phyloP scores from a whole-genome alignment of 2,888 invertebrate genomes.

The Drosophila testacea region DNA sequence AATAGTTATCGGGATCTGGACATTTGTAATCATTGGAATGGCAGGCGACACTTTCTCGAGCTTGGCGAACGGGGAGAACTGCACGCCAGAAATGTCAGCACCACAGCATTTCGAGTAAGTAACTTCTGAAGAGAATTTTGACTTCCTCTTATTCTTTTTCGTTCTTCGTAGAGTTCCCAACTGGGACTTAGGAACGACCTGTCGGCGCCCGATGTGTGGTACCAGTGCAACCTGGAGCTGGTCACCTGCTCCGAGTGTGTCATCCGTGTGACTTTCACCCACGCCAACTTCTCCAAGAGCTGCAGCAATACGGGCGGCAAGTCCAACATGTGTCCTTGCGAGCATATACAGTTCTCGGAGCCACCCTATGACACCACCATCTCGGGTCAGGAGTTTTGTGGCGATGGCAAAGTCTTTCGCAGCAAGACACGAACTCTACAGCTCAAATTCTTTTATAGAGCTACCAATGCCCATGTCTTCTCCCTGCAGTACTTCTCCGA shows the following conservation, averaged over 20 bases:
- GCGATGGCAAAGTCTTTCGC: conserved; percentile 86
- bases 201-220: conserved; percentile 83
- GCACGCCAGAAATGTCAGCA: conserved; percentile 84
- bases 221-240: conserved; percentile 88
- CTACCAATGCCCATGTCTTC: conserved; percentile 87
- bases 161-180: conserved; percentile 55
- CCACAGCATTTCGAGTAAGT: conserved; percentile 83
- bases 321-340: conserved; percentile 86
- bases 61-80: conserved; percentile 85
- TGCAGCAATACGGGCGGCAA: conserved; percentile 81
- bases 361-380: conserved; percentile 88
- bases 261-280: conserved; percentile 84
- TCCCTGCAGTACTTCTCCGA: conserved; percentile 88
- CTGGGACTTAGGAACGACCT: conserved; percentile 70
- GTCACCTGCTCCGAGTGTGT: conserved; percentile 90
- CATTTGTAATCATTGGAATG: conserved; percentile 85
- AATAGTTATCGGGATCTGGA: conserved; percentile 83
- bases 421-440: conserved; percentile 88
- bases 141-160: background rate
- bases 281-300: conserved; percentile 83
- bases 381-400: conserved; percentile 87
- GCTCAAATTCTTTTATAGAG: conserved; percentile 87
- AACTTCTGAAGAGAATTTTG: background rate
- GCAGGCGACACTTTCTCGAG: conserved; percentile 84
- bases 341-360: conserved; percentile 88